These are phyloP conservation scores for Tipula helvola DNA, from an alignment of 2,888 invertebrate genomes.

Conservation along the genomic window DNA sequence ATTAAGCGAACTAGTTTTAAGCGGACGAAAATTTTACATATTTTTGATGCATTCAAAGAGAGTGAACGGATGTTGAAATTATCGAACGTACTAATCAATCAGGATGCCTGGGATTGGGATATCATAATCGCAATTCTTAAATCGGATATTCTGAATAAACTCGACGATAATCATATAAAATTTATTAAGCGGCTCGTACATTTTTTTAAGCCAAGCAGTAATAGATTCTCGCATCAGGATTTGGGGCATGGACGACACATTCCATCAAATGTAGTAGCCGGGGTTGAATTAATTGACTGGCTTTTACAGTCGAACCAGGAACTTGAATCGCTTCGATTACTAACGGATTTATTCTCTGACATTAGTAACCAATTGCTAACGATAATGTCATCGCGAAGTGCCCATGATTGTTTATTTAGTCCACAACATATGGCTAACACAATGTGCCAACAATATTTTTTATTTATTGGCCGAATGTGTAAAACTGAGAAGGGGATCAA, in stretches of 20 bases:
- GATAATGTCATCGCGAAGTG: constrained; percentile 58
- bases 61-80: constrained; percentile 61
- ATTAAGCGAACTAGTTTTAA: constrained; percentile 30
- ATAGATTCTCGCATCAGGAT: constrained; percentile 77
- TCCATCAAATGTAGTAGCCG: constrained; percentile 31
- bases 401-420: constrained; percentile 78
- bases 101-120: constrained; percentile 92
- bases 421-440: constrained; percentile 80
- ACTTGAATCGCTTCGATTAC: constrained; percentile 52
- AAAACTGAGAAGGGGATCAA: constrained; percentile 54
- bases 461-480: constrained; percentile 80
- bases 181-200: constrained; percentile 67
- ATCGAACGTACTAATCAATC: constrained; percentile 65
- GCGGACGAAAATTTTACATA: constrained; percentile 38
- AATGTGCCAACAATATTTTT: constrained; percentile 88
- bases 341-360: constrained; percentile 70
- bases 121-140: constrained; percentile 71
- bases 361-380: constrained; percentile 62
- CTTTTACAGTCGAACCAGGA: constrained; percentile 26
- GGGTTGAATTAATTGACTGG: constrained; percentile 33
- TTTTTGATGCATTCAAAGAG: constrained; percentile 43
- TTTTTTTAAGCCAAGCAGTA: constrained; percentile 78
- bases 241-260: constrained; percentile 37
- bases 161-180: constrained; percentile 52
- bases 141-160: constrained; percentile 40